phyloP scores from a whole-genome alignment of 1,140 invertebrate species.

The Hestina assimilis region DNA sequence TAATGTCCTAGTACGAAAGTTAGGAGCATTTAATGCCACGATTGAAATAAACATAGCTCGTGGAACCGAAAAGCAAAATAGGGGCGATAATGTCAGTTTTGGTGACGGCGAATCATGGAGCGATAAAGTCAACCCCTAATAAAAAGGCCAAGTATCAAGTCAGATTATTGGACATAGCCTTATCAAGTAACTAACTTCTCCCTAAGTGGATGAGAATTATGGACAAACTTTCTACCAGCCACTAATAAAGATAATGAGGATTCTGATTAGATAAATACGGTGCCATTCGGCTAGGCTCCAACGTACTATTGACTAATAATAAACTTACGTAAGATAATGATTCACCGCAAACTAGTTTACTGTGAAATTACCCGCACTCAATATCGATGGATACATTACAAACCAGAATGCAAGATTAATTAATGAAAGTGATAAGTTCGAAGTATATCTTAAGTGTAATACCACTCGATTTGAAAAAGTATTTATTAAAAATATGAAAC shows the following conservation, averaged over 20 bases:
- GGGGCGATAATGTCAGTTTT: constrained; percentile 51
- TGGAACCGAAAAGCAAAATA: constrained; percentile 39
- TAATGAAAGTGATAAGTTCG: neutral
- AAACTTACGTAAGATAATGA: constrained; percentile 24
- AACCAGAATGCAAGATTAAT: too few species aligned
- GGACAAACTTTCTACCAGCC: constrained; percentile 62
- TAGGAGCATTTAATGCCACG: neutral
- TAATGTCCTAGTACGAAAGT: too few species aligned
- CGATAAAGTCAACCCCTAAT: constrained; percentile 64
- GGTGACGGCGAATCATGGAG: constrained; percentile 51
- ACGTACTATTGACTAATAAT: constrained; percentile 19
- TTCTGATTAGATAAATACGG: constrained; percentile 64
- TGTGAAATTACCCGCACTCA: neutral
- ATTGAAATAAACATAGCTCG: constrained; percentile 14
- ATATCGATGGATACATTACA: neutral
- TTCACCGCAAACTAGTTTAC: constrained; percentile 7
- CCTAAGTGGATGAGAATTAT: constrained; percentile 71
- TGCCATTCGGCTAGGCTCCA: constrained; percentile 18
- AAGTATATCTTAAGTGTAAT: neutral
- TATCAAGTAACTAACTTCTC: constrained; percentile 60
- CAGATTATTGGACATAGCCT: constrained; percentile 66
- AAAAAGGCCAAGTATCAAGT: constrained; percentile 58
- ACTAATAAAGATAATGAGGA: constrained; percentile 70
- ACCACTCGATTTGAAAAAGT: too few species aligned
- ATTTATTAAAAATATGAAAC: too few species aligned